Evolutionary conservation across 2,797 vertebrate species (phyloP).

Genomic region (Centroberyx gerrardi): DNA sequence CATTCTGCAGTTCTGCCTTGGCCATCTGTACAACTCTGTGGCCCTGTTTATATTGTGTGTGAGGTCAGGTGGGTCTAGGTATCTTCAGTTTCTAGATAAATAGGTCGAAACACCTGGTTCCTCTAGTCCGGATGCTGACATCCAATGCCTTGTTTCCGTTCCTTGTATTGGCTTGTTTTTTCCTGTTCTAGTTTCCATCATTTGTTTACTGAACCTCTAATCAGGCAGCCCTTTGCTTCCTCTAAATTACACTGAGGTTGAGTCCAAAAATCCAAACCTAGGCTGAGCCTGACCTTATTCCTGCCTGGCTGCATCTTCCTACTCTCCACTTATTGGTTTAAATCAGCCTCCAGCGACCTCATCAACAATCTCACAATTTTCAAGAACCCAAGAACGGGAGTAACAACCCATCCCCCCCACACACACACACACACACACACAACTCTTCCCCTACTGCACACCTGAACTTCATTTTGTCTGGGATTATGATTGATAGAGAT

Average conservation of each 20-base stretch:
- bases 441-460: not conserved
- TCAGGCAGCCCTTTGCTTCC: constrained; percentile 61
- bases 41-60: constrained; percentile 14
- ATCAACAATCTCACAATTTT: constrained; percentile 32
- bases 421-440: not conserved
- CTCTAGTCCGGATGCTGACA: constrained; percentile 24
- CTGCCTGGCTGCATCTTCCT: constrained; percentile 17
- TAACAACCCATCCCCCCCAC: constrained; percentile 18
- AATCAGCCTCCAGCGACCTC: constrained; percentile 36
- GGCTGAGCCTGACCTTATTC: constrained; percentile 51
- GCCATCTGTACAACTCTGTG: constrained; percentile 33
- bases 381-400: constrained; percentile 17
- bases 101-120: constrained; percentile 47
- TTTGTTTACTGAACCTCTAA: constrained; percentile 60
- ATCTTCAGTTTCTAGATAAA: constrained; percentile 27
- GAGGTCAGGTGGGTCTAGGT: constrained; percentile 17
- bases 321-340: constrained; percentile 31
- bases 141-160: constrained; percentile 23
- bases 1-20: constrained; percentile 24
- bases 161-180: constrained; percentile 33
- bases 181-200: constrained; percentile 40
- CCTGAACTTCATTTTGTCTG: not conserved
- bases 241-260: constrained; percentile 48
- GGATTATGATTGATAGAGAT: not conserved
- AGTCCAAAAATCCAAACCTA: constrained; percentile 65